A percentile compares a stretch with the other conserved stretches of the same genome.
Evolutionary conservation across 2,113 vertebrate genomes (phyloP).

Genomic region (Callaeas wilsoni): DNA sequence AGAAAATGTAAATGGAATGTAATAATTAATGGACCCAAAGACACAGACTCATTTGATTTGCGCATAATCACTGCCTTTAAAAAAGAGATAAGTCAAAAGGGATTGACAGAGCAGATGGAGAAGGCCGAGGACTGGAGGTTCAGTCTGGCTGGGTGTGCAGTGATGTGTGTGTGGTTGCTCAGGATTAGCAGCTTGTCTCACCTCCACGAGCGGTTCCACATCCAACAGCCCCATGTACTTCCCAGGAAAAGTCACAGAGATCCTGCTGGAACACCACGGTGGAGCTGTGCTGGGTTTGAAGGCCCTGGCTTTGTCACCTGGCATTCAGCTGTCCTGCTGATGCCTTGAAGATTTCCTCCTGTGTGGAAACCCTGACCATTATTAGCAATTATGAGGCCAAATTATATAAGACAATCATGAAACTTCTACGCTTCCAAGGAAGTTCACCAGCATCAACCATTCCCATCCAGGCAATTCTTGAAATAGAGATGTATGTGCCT

Average conservation of each 20-base stretch:
- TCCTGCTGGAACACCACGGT: background rate
- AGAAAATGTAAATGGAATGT: conserved; percentile 57
- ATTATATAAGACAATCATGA: background rate
- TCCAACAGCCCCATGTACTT: background rate
- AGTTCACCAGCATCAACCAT: background rate
- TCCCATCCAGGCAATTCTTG: background rate
- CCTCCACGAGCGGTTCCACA: background rate
- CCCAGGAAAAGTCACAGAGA: background rate
- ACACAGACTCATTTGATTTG: conserved; percentile 21
- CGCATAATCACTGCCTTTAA: conserved; percentile 1
- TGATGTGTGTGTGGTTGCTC: background rate
- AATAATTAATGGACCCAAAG: conserved; percentile 36
- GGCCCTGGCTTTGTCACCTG: background rate
- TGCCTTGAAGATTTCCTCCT: background rate
- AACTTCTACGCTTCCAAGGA: background rate
- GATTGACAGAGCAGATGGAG: background rate
- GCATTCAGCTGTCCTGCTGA: background rate
- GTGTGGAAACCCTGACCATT: background rate
- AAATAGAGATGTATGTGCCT: background rate
- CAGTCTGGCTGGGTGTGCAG: background rate
- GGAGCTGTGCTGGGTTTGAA: background rate
- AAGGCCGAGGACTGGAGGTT: background rate
- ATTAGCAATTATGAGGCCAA: background rate
- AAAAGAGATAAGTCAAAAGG: conserved; percentile 12
- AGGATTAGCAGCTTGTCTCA: background rate